Base-by-base conservation (phyloP, 2,113 vertebrate species). In the Esox niger region DNA sequence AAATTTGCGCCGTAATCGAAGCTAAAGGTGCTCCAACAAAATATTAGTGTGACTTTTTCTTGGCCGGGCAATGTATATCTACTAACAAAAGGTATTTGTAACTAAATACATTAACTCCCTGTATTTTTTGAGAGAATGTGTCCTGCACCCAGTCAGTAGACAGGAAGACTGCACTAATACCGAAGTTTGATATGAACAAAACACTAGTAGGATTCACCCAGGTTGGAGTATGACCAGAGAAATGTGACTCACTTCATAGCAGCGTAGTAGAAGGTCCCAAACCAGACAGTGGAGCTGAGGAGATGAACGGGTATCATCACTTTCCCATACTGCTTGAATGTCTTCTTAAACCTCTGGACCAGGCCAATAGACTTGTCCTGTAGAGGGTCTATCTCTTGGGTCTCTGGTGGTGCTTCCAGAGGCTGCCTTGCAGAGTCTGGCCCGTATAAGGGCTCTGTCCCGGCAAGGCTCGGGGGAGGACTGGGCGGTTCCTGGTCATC, bases 281-380 rank as follows among this genome's bases (percentile, higher is more conserved):
- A 95, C 96, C 96, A 99, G 47, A 96, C 29, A 6, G 91, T 91
- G 71, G 97, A 99, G 11, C 95, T 99, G 75, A 97, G 4, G 61
- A 98, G 88, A 76, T 99, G 97, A 10, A 99, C 92, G 2, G 97
- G 96, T 81, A 98, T 95, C 93, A 99, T 84, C 74, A 99, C 97
- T 88, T 98, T 99, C 66, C 97, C 95, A 32, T 99, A 98, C 67
- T 99, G 97, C 80, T 96, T 97, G 80, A 99, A 96, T 63, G 95
- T 97, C 74, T 75, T 96, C 89, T 98, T 98, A 84, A 99, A 99
- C 76, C 97, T 93, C 77, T 96, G 95, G 67, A 90, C 88, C 0
- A 99, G 91, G 58, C 94, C 89, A 43, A 94, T 95, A 71, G 97
- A 96, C 71, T 91, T 94, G 80, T 99, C 96, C 84, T 98, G 95